Evolutionary conservation across 2,888 invertebrate genomes (phyloP).

Genomic region (Heteromurus nitidus): DNA sequence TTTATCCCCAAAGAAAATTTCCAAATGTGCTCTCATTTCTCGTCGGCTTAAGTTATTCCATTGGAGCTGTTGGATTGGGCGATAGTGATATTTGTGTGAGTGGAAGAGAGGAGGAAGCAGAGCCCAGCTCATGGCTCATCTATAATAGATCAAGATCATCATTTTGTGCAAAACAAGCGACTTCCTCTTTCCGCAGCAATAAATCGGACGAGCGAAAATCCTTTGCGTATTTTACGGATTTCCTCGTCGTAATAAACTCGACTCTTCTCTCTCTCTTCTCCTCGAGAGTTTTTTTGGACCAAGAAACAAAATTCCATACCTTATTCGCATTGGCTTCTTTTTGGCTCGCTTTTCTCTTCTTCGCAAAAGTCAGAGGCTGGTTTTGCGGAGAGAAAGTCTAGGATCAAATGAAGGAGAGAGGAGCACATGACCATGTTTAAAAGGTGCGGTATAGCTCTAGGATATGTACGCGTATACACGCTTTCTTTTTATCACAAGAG

Average conservation of each 20-base stretch:
- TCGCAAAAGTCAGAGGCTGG: too few species aligned
- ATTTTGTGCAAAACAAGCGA: constrained; percentile 60
- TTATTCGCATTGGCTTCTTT: too few species aligned
- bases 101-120: neutral
- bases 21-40: constrained; percentile 38
- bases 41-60: constrained; percentile 13
- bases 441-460: too few species aligned
- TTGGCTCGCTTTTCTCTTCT: too few species aligned
- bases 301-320: too few species aligned
- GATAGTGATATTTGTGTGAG: constrained; percentile 1
- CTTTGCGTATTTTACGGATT: constrained; percentile 64
- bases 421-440: too few species aligned
- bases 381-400: too few species aligned
- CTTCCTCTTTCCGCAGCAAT: constrained; percentile 64
- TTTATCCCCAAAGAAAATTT: constrained; percentile 15
- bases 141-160: constrained; percentile 61
- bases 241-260: constrained; percentile 63
- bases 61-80: neutral
- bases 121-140: constrained; percentile 53
- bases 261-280: too few species aligned
- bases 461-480: neutral
- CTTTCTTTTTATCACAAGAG: neutral
- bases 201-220: constrained; percentile 60
- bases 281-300: too few species aligned
- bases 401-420: too few species aligned